Conservation (phyloP, 1,140 invertebrate species). For the Dendroctonus valens region DNA sequence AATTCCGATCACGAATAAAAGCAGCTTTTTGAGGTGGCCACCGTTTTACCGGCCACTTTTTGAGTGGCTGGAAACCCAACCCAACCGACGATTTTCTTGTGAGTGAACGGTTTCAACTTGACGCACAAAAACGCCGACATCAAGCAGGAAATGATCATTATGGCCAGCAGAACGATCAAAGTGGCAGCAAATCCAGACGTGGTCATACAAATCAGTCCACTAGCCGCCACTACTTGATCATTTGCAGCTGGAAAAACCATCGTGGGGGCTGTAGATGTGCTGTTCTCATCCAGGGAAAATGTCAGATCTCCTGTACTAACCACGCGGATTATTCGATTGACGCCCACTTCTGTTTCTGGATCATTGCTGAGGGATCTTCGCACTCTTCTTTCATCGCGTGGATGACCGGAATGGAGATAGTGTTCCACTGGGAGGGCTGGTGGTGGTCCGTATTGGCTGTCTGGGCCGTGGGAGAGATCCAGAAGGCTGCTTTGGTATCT, state of each 20-base stretch:
- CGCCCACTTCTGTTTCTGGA: constrained; percentile 74
- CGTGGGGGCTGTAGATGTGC: constrained; percentile 58
- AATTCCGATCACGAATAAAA: constrained; percentile 54
- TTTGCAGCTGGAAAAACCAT: constrained; percentile 66
- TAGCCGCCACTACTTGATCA: constrained; percentile 49
- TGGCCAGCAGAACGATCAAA: constrained; percentile 73
- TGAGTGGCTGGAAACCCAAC: constrained; percentile 50
- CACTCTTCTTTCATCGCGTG: constrained; percentile 72
- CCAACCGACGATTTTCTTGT: constrained; percentile 55
- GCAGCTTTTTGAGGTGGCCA: constrained; percentile 50
- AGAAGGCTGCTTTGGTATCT: constrained; percentile 49
- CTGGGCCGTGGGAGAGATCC: constrained; percentile 58
- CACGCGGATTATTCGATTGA: constrained; percentile 79
- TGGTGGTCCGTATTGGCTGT: constrained; percentile 68
- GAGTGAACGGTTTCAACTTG: constrained; percentile 67
- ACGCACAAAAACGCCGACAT: constrained; percentile 82
- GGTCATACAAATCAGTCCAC: constrained; percentile 84
- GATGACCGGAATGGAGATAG: constrained; percentile 61
- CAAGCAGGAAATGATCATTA: constrained; percentile 78
- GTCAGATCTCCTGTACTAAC: constrained; percentile 84
- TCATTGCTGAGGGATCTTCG: constrained; percentile 62
- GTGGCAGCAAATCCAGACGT: constrained; percentile 85
- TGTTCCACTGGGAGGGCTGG: constrained; percentile 60
- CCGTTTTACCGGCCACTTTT: constrained; percentile 46
- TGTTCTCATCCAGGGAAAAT: constrained; percentile 70